phyloP scores from a whole-genome alignment of 2,888 invertebrate species.

The Himalopsyche tibetana region DNA sequence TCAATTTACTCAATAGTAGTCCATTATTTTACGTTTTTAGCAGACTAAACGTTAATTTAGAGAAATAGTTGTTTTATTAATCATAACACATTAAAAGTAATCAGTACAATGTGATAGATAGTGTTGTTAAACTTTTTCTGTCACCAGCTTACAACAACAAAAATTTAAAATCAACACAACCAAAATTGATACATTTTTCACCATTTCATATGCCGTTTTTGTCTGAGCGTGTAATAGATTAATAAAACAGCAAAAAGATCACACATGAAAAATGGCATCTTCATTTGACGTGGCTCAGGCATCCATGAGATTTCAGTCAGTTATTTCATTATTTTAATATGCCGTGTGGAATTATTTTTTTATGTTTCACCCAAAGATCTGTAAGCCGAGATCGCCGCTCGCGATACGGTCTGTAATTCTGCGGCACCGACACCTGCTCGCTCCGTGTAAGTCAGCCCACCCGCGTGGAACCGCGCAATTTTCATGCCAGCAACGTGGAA shows the following conservation, averaged over 20 bases:
- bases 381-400: conserved; percentile 5
- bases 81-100: too few species aligned
- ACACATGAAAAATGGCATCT: neutral
- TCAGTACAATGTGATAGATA: too few species aligned
- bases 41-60: too few species aligned
- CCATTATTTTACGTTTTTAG: too few species aligned
- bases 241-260: neutral
- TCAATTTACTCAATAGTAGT: too few species aligned
- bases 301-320: neutral
- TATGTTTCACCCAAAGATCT: neutral
- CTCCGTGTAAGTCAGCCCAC: conserved; percentile 4
- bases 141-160: too few species aligned
- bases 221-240: conserved; percentile 31
- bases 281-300: neutral
- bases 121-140: too few species aligned
- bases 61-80: too few species aligned
- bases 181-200: neutral
- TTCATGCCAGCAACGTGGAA: conserved; percentile 11
- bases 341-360: conserved; percentile 27
- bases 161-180: neutral
- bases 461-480: conserved; percentile 22
- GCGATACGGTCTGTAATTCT: neutral
- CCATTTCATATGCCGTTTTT: neutral
- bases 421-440: conserved; percentile 12
- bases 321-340: conserved; percentile 24